A percentile compares a stretch with the other conserved stretches of the same genome.
These are phyloP conservation scores for Spinus olivaceus DNA, from an alignment of 2,797 vertebrate species.

Conservation along the genomic window DNA sequence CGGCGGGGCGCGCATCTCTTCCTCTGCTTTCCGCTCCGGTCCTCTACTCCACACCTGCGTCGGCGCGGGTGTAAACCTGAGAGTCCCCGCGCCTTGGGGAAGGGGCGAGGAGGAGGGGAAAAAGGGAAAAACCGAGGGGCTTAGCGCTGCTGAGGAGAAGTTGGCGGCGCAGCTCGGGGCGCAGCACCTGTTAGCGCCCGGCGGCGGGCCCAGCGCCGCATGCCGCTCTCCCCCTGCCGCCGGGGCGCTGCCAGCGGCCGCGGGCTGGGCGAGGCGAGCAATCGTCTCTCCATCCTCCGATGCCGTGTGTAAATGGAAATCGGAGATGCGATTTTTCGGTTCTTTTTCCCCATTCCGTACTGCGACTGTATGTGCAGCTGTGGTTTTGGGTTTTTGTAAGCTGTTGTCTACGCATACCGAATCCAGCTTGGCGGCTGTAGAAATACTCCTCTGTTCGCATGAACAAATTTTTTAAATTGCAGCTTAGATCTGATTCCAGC, in stretches of 20 bases:
- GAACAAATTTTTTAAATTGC: neutral
- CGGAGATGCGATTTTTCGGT: neutral
- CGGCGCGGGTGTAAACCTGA: neutral
- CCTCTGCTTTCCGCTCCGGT: neutral
- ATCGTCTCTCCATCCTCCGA: neutral
- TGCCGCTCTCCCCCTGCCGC: neutral
- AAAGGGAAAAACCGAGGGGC: rapidly evolving
- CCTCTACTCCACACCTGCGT: neutral
- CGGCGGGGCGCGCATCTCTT: no score
- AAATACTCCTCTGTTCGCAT: neutral
- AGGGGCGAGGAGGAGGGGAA: no score
- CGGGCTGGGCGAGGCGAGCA: neutral
- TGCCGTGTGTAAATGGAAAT: neutral
- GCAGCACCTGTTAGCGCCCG: constrained; percentile 26
- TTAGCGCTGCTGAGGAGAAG: neutral
- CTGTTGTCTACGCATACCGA: neutral
- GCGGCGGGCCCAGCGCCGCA: neutral
- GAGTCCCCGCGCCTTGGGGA: neutral
- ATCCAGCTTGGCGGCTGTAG: rapidly evolving
- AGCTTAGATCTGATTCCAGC: neutral
- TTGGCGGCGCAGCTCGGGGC: neutral
- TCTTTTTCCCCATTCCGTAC: neutral
- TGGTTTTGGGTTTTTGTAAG: neutral
- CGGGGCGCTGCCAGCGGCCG: neutral
- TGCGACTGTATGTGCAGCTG: neutral